These are phyloP conservation scores for Tenrec ecaudatus DNA, from an alignment of 2,113 vertebrate genomes.

Conservation along the genomic window DNA sequence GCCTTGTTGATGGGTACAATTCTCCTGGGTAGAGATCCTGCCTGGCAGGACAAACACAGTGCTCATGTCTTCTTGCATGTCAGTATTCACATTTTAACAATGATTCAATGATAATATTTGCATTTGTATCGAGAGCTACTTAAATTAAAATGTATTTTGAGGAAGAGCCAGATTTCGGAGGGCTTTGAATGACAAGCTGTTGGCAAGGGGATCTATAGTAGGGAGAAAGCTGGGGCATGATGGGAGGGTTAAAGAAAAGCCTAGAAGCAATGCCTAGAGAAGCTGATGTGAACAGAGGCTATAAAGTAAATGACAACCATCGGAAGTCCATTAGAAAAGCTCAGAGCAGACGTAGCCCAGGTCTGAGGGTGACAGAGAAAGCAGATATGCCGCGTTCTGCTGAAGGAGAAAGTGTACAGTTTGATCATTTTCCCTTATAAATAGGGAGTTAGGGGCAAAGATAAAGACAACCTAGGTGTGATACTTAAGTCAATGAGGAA, in stretches of 20 bases:
- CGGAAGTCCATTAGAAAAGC: background rate
- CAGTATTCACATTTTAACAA: background rate
- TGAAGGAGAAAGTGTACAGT: background rate
- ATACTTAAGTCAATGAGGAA: background rate
- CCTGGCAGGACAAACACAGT: background rate
- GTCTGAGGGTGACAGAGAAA: background rate
- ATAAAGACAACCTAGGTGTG: background rate
- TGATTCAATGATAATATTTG: background rate
- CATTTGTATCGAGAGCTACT: background rate
- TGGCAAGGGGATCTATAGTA: background rate
- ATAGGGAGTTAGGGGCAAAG: background rate
- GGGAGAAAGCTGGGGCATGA: background rate
- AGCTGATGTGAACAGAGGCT: background rate
- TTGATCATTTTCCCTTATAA: background rate
- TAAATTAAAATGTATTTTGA: background rate
- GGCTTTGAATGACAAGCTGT: background rate
- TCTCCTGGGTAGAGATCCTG: background rate
- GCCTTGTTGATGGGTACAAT: background rate
- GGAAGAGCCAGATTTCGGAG: background rate
- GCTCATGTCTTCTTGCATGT: background rate
- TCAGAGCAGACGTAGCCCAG: background rate
- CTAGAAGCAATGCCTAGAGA: background rate
- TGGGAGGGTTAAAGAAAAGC: background rate
- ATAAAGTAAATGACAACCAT: background rate
- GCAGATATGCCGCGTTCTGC: background rate